A percentile compares a stretch with the other conserved stretches of the same genome.
These are phyloP conservation scores for Rhynchonema sp. DNA, from an alignment of 2,888 invertebrate species.

Conservation along the genomic window DNA sequence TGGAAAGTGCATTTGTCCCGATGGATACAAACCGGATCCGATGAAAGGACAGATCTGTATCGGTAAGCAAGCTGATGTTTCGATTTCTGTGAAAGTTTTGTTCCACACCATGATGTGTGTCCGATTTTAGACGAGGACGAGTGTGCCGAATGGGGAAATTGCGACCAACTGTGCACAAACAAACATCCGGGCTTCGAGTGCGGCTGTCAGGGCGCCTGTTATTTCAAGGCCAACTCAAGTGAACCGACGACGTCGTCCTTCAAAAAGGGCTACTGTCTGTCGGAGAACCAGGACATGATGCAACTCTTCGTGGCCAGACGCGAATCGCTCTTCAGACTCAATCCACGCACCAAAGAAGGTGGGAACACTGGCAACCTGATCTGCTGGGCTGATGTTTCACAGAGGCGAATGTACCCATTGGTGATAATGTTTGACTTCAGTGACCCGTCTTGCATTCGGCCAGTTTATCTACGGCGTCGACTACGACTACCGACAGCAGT, in stretches of 20 bases:
- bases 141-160: conserved; percentile 38
- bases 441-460: not conserved
- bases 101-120: not conserved
- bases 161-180: conserved; percentile 82
- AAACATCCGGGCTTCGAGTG: conserved; percentile 51
- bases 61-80: conserved; percentile 30
- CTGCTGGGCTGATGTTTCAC: no score
- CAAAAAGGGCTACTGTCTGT: conserved; percentile 22
- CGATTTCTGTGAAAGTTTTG: not conserved
- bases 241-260: conserved; percentile 1
- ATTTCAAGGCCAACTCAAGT: conserved; percentile 5
- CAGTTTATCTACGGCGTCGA: conserved; percentile 50
- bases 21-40: conserved; percentile 58
- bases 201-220: conserved; percentile 23
- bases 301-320: conserved; percentile 21
- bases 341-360: conserved; percentile 2
- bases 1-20: conserved; percentile 69
- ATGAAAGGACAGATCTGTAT: conserved; percentile 61
- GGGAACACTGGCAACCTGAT: no score
- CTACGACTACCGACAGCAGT: conserved; percentile 71
- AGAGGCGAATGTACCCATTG: no score
- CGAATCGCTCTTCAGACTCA: conserved; percentile 19
- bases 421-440: not conserved
- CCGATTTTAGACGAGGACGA: conserved; percentile 72
- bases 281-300: conserved; percentile 23